Evolutionary conservation across 2,888 invertebrate genomes (phyloP).

Genomic region (Laothoe populi): DNA sequence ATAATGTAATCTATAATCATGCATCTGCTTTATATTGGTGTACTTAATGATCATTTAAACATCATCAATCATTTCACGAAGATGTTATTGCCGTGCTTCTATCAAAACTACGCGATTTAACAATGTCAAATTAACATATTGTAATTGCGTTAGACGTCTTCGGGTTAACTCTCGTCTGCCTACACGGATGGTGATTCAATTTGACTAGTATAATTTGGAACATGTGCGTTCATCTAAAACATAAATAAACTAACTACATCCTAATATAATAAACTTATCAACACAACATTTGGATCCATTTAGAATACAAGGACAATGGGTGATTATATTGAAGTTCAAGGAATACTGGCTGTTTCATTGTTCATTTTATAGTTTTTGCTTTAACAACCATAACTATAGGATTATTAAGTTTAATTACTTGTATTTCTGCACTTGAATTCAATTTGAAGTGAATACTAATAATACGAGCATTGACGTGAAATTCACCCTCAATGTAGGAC

Average conservation of each 20-base stretch:
- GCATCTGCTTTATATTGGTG: no score
- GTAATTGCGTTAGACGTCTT: constrained; percentile 59
- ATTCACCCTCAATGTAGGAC: no score
- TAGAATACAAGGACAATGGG: constrained; percentile 10
- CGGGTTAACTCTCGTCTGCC: constrained; percentile 59
- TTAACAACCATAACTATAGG: no score
- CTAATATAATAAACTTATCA: constrained; percentile 30
- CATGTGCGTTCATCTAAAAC: constrained; percentile 37
- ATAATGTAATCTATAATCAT: no score
- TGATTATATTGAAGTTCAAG: not conserved
- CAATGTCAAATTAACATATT: constrained; percentile 56
- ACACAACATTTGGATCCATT: constrained; percentile 3
- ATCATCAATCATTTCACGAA: not conserved
- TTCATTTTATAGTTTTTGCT: no score
- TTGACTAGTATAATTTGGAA: constrained; percentile 42
- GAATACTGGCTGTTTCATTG: not conserved
- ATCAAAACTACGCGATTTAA: constrained; percentile 1
- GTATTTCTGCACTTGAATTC: no score
- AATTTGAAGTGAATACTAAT: no score
- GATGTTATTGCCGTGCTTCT: not conserved
- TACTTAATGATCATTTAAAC: no score
- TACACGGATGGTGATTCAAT: constrained; percentile 63
- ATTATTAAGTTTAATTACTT: no score
- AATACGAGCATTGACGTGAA: no score
- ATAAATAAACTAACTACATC: constrained; percentile 33